These are phyloP conservation scores for Platygyra sinensis DNA, from an alignment of 64 coral and sea anemone genomes.

Conservation along the genomic window DNA sequence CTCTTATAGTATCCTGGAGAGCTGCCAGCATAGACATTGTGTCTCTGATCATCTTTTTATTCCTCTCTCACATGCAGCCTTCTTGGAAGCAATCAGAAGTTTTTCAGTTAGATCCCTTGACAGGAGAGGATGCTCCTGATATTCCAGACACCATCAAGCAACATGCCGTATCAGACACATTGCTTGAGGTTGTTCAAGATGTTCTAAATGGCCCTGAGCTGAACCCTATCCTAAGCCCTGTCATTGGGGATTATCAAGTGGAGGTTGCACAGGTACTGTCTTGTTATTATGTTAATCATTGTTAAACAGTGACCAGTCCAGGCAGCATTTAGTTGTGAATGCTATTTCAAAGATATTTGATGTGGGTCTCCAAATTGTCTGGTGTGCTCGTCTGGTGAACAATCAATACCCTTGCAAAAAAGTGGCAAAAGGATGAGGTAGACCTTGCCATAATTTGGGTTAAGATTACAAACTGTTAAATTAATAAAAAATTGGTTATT, in stretches of 20 bases:
- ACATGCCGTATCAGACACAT: constrained; percentile 14
- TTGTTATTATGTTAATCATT: background rate
- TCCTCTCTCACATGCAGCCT: background rate
- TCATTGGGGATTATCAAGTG: constrained; percentile 11
- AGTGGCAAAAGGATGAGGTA: too few species aligned
- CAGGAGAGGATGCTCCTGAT: constrained; percentile 34
- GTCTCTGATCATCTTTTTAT: background rate
- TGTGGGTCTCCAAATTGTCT: too few species aligned
- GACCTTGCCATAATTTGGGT: too few species aligned
- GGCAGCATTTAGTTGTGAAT: too few species aligned
- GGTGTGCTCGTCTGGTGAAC: too few species aligned
- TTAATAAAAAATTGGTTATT: too few species aligned
- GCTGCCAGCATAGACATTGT: background rate
- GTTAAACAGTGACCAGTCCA: too few species aligned
- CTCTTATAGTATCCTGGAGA: too few species aligned
- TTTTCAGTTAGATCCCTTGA: constrained; percentile 65
- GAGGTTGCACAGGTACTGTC: constrained; percentile 59
- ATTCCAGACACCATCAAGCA: constrained; percentile 43
- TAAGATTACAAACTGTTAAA: too few species aligned
- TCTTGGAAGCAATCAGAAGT: constrained; percentile 31
- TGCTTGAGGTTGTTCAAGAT: constrained; percentile 35
- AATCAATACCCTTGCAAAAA: too few species aligned
- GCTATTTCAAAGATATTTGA: too few species aligned
- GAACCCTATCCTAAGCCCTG: constrained; percentile 19
- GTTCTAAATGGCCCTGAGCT: constrained; percentile 50